Percentiles rank a stretch among this genome's conserved stretches.
These are phyloP conservation scores for Pelmatolapia mariae DNA, from an alignment of 2,113 vertebrate species.

Conservation along the genomic window DNA sequence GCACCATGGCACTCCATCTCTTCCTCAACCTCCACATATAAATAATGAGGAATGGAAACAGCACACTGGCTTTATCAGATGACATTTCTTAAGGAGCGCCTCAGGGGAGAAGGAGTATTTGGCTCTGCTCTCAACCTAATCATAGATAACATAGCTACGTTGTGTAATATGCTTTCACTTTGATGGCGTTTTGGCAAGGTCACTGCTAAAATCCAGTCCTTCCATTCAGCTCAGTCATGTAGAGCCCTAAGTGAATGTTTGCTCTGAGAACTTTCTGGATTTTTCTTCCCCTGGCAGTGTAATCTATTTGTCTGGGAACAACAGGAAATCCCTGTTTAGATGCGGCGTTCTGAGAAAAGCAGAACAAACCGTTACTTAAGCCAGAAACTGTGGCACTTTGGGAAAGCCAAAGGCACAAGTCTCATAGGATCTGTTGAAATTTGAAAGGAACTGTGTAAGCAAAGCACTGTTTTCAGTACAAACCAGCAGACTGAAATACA, in stretches of 20 bases:
- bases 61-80: conserved; percentile 24
- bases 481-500: not conserved
- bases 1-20: not conserved
- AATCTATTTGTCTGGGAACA: conserved; percentile 60
- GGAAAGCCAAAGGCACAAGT: conserved; percentile 8
- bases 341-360: conserved; percentile 21
- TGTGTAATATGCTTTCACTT: conserved; percentile 24
- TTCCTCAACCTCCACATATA: not conserved
- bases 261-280: conserved; percentile 8
- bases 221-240: conserved; percentile 14
- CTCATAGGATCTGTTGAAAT: conserved; percentile 23
- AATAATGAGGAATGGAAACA: conserved; percentile 18
- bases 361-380: conserved; percentile 31
- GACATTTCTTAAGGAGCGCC: conserved; percentile 25
- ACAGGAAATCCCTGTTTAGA: conserved; percentile 72
- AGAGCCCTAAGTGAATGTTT: not conserved
- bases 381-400: not conserved
- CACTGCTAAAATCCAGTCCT: not conserved
- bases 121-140: conserved; percentile 15
- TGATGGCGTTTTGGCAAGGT: conserved; percentile 5
- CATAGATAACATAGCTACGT: conserved; percentile 34
- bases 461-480: not conserved
- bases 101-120: conserved; percentile 9
- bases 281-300: not conserved
- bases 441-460: not conserved